phyloP scores from a whole-genome alignment of 2,888 invertebrate genomes.

The Andrena hattorfiana region DNA sequence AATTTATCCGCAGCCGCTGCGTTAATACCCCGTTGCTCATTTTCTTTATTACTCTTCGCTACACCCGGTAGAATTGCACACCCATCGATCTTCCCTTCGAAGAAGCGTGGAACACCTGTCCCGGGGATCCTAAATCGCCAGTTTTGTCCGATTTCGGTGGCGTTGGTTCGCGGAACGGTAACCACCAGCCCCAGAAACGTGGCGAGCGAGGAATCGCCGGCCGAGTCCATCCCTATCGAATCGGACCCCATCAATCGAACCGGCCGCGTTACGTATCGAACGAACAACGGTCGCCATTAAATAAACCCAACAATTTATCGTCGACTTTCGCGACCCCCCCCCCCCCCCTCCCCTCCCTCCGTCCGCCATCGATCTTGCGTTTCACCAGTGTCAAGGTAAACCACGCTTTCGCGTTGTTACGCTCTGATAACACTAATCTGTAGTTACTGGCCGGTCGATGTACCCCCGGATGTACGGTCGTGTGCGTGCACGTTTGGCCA shows the following conservation, averaged over 20 bases:
- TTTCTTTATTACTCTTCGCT: not conserved
- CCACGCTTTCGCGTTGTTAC: constrained; percentile 83
- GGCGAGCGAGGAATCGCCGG: not conserved
- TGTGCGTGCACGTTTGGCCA: constrained; percentile 39
- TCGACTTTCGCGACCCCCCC: constrained; percentile 62
- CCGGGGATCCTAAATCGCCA: no score
- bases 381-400: constrained; percentile 84
- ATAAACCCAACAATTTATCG: constrained; percentile 63
- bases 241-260: constrained; percentile 15
- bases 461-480: constrained; percentile 56
- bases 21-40: constrained; percentile 11
- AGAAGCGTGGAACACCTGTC: no score
- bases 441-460: constrained; percentile 82
- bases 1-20: not conserved
- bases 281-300: constrained; percentile 37
- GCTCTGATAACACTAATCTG: constrained; percentile 84
- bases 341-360: not conserved
- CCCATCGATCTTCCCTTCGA: no score
- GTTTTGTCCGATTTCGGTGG: no score
- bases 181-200: not conserved
- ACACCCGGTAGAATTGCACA: no score
- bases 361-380: constrained; percentile 75
- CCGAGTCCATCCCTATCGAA: not conserved
- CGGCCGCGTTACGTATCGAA: constrained; percentile 15
- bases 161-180: not conserved